phyloP scores from a whole-genome alignment of 1,140 invertebrate genomes.

The Gonatopus flavifemur region DNA sequence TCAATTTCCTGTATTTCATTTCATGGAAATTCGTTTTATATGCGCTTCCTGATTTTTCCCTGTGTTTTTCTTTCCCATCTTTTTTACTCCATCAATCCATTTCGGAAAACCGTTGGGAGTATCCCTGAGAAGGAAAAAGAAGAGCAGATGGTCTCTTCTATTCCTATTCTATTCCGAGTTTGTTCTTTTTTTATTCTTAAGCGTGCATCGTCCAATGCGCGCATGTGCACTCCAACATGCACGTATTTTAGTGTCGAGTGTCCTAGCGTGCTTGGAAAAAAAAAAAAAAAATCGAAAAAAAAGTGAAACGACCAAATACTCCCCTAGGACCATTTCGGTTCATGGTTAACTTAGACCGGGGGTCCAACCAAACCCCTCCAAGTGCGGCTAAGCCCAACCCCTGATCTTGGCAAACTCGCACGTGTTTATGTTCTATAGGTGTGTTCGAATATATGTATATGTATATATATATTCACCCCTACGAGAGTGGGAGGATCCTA shows the following conservation, averaged over 20 bases:
- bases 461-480: no score
- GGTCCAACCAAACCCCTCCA: slow-evolving; percentile 26
- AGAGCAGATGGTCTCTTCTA: slow-evolving; percentile 24
- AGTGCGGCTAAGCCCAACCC: slow-evolving; percentile 22
- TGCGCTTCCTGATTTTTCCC: slow-evolving; percentile 7
- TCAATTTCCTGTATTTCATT: background rate
- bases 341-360: slow-evolving; percentile 27
- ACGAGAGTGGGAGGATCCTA: slow-evolving; percentile 4
- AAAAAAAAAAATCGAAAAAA: slow-evolving; percentile 12
- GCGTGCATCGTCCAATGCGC: no score
- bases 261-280: slow-evolving; percentile 8
- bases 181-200: no score
- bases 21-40: slow-evolving; percentile 10
- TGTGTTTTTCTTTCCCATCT: background rate
- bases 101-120: slow-evolving; percentile 17
- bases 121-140: slow-evolving; percentile 23
- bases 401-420: background rate
- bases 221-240: no score
- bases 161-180: background rate
- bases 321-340: slow-evolving; percentile 24
- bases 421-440: background rate
- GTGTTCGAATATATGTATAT: background rate
- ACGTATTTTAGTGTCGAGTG: slow-evolving; percentile 2
- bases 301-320: slow-evolving; percentile 27
- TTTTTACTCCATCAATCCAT: no score